These are phyloP conservation scores for Actinernus sp. DNA, from an alignment of 92 coral and sea anemone genomes.

Conservation along the genomic window DNA sequence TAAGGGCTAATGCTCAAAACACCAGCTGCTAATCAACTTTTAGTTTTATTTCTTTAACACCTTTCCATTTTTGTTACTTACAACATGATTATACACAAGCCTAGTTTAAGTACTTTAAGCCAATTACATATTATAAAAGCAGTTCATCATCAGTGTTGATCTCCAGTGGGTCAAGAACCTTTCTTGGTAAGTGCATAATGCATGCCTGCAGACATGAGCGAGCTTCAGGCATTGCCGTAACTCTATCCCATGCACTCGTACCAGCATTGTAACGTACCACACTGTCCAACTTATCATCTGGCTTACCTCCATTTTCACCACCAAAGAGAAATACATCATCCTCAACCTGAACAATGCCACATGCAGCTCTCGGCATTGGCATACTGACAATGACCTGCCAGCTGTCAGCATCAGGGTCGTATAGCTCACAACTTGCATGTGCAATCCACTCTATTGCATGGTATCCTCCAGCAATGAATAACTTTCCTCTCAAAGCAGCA, in stretches of 20 bases:
- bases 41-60: no score
- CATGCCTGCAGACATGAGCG: constrained; percentile 27
- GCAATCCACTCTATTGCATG: background rate
- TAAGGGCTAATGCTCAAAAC: no score
- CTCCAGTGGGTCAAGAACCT: background rate
- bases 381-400: constrained; percentile 35
- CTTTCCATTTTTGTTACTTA: no score
- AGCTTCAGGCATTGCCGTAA: constrained; percentile 19
- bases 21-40: no score
- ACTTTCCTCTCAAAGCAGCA: background rate
- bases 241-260: constrained; percentile 5
- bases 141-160: background rate
- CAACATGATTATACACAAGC: no score
- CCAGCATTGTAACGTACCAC: constrained; percentile 30
- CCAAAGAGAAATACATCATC: constrained; percentile 38
- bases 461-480: constrained; percentile 40
- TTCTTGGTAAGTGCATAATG: constrained; percentile 7
- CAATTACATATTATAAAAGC: background rate
- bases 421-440: constrained; percentile 43
- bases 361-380: constrained; percentile 48
- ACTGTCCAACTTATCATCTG: constrained; percentile 3
- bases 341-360: constrained; percentile 31
- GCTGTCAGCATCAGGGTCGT: constrained; percentile 26
- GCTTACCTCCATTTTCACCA: constrained; percentile 22
- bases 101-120: no score